Evolutionary conservation across 2,888 invertebrate genomes (phyloP), one percentile per base, ranked within the genome.

Genomic region (Drosophila antonietae): DNA sequence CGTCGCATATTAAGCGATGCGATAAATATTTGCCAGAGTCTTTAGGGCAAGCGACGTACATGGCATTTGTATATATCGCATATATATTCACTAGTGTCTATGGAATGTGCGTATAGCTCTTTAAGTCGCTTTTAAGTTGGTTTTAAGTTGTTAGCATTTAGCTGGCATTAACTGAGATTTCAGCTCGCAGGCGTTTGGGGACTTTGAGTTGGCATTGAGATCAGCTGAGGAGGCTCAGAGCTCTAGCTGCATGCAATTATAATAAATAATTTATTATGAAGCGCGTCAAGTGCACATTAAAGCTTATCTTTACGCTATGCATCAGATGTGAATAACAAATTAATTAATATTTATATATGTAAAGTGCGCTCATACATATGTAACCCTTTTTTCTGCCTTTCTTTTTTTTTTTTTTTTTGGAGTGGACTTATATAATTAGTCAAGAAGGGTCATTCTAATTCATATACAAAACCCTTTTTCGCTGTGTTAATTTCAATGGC

Each of bases 101-200:
- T 69, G 65, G 59, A 53, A 46, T 66, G 39, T 51, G 18, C 55
- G 70, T 41, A 59, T 44, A 51, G 55, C 57, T 85, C 83, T 88
- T 88, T 76, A 76, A 88, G 81, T 81, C 62, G 80, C 55, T 72
- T 77, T 80, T 90, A 90, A 84, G 86, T 89, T 90, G 90, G 87
- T 75, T 83, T 90, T 90, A 84, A 84, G 90, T 90, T 84, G 90
- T 83, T 86, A 70, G 83, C 83, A 88, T 84, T 84, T 86, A 88
- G 90, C 68, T 73, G 87, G 81, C 75, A 84, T 84, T 84, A 84
- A 72, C 84, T 62, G 82, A 83, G 90, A 89, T 90, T 84, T 83
- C 80, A 49, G 62, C 58, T 37, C 12, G 15, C 20, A 62, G n/a
- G 65, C 62, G 55, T 23, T 44, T 35, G 53, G 18, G 37, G 41